phyloP scores from a whole-genome alignment of 2,113 vertebrate genomes.

The Dermatemys mawii region DNA sequence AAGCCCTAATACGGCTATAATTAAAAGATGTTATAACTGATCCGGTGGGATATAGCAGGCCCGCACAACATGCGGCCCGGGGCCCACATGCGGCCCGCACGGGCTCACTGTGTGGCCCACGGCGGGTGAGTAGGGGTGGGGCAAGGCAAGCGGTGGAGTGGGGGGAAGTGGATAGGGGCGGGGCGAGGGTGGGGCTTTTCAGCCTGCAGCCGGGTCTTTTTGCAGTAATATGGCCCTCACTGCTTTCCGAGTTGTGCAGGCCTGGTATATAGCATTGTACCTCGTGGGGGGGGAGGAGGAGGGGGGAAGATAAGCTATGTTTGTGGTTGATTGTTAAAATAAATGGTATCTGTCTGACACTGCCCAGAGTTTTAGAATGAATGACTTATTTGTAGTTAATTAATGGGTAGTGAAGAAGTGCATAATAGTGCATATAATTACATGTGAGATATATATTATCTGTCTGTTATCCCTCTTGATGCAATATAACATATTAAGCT shows the following conservation, averaged over 20 bases:
- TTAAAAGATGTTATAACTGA: neutral
- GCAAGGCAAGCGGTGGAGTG: too few relatives aligned
- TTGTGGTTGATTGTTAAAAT: neutral
- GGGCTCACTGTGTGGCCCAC: too few relatives aligned
- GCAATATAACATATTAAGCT: neutral
- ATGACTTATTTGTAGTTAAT: neutral
- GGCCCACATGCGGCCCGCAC: too few relatives aligned
- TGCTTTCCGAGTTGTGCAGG: too few relatives aligned
- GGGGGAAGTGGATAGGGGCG: too few relatives aligned
- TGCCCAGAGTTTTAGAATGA: neutral
- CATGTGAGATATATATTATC: neutral
- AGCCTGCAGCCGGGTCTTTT: too few relatives aligned
- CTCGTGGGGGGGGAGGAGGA: rapidly evolving
- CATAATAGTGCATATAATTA: neutral
- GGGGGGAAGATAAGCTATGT: neutral
- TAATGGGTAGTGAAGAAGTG: neutral
- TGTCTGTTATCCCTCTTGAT: neutral
- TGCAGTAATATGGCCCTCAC: too few relatives aligned
- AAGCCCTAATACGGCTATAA: neutral
- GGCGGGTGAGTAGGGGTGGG: too few relatives aligned
- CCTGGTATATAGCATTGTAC: neutral
- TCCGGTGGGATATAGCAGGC: neutral
- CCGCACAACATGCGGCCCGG: too few relatives aligned
- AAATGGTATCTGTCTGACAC: neutral
- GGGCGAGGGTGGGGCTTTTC: too few relatives aligned